Conservation (phyloP, 2,888 invertebrate species). For the Papilio gigon region DNA sequence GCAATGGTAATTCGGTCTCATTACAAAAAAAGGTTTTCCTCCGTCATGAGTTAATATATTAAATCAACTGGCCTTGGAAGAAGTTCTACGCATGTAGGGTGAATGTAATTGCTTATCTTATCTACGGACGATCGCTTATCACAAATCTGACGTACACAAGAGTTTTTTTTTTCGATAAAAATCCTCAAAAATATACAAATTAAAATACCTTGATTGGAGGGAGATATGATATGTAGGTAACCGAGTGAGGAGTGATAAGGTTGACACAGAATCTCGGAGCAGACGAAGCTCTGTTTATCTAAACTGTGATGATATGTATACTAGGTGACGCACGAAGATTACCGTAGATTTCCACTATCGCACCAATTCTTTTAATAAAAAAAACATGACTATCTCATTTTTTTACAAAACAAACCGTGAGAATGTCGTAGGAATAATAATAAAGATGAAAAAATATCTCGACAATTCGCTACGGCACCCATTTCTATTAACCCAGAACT, state of each 20-base stretch:
- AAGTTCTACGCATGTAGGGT: slow-evolving; percentile 13
- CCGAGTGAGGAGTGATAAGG: slow-evolving; percentile 42
- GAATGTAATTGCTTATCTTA: slow-evolving; percentile 47
- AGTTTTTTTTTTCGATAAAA: slow-evolving; percentile 43
- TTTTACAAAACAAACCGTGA: no score
- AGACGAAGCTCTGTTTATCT: slow-evolving; percentile 11
- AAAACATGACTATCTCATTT: no score
- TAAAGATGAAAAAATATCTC: no score
- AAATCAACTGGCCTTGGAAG: neutral
- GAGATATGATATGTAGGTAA: slow-evolving; percentile 46
- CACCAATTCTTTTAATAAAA: no score
- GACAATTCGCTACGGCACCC: no score
- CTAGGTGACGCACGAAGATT: slow-evolving; percentile 23
- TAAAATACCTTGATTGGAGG: slow-evolving; percentile 37
- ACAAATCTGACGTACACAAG: slow-evolving; percentile 51
- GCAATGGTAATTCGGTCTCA: no score
- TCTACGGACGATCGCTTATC: slow-evolving; percentile 51
- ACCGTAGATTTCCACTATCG: neutral
- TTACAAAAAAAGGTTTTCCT: no score
- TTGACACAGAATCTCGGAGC: slow-evolving; percentile 21
- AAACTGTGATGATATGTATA: slow-evolving; percentile 21
- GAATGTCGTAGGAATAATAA: no score
- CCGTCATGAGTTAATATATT: neutral
- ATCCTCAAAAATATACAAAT: slow-evolving; percentile 44
- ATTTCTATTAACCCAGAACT: no score